Evolutionary conservation across 2,113 vertebrate genomes (phyloP), one percentile per base, ranked within the genome.

Genomic region (Phocoena sinus): DNA sequence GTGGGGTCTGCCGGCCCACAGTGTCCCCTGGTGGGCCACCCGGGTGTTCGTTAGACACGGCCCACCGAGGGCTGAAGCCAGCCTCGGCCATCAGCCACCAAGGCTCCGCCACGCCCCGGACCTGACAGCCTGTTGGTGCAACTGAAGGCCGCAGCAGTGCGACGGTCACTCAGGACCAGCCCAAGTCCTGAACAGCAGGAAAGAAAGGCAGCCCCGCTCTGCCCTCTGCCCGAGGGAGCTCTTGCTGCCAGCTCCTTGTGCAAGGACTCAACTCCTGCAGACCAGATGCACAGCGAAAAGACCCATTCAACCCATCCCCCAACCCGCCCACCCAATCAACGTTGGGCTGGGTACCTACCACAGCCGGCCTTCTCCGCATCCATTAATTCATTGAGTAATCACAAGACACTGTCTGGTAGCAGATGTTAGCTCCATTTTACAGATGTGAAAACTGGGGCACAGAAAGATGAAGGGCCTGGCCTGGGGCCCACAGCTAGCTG

Each of bases 261-360:
- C 25, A 25, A 25, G 31, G 18, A 58, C 62, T 18, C 6, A 20
- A 1, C 15, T 41, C n/a, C 91, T 6, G 50, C 31, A 53, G 33
- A n/a, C 38, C 50, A 33, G 71, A 2, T 8, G 20, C 28, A 12
- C 17, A 31, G 26, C 0, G 11, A 26, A 26, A 56, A 33, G 36
- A 26, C 26, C n/a, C 67, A 18, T 1, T 3, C 28, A 36, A 25
- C 5, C 63, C 36, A 31, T 5, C 17, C 38, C 5, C 5, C 31
- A 18, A 81, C 21, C 38, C 1, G 7, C 21, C 60, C 6, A 1
- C 21, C 20, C 21, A 20, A 23, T 20, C 3, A 12, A 20, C 38
- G 1, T 23, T 1, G 21, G 3, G 33, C 65, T 21, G 12, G 33
- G 5, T 4, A 7, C 12, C 11, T 0, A 6, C 9, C 9, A 21